Conservation (phyloP, 2,888 invertebrate species). For the Megastigmus dorsalis region DNA sequence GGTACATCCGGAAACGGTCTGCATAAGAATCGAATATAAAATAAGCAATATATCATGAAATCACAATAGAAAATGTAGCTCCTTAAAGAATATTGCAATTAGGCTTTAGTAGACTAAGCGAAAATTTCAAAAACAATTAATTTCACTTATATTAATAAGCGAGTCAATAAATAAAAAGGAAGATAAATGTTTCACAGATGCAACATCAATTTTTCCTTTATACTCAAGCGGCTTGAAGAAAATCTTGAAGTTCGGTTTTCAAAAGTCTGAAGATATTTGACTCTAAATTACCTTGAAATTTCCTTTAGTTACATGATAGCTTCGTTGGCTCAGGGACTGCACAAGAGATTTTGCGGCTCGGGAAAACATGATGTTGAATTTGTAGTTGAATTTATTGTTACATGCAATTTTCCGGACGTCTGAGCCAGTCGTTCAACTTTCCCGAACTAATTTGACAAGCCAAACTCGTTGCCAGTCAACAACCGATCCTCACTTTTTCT, state of each 20-base stretch:
- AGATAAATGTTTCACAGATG: too few species aligned
- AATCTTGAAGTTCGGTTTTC: too few species aligned
- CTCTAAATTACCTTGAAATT: constrained; percentile 59
- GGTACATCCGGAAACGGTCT: background rate
- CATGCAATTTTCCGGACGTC: constrained; percentile 62
- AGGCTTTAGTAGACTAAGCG: too few species aligned
- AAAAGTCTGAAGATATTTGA: too few species aligned
- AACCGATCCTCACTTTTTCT: background rate
- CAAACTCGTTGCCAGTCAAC: constrained; percentile 54
- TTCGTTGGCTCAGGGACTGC: constrained; percentile 60
- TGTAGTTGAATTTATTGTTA: constrained; percentile 55
- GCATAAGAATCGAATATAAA: background rate
- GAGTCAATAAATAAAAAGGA: too few species aligned
- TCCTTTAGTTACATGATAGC: constrained; percentile 56
- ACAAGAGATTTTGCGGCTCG: constrained; percentile 67
- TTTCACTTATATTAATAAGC: too few species aligned
- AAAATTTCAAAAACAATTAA: too few species aligned
- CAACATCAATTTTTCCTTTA: too few species aligned
- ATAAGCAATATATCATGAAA: too few species aligned
- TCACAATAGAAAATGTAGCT: too few species aligned
- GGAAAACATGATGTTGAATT: constrained; percentile 64
- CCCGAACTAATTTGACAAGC: constrained; percentile 60
- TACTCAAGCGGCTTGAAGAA: too few species aligned
- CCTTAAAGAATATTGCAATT: too few species aligned
- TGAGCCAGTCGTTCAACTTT: constrained; percentile 59